A percentile compares a stretch with the other conserved stretches of the same genome.
Evolutionary conservation across 2,888 invertebrate species (phyloP).

Genomic region (Neoascia interrupta): DNA sequence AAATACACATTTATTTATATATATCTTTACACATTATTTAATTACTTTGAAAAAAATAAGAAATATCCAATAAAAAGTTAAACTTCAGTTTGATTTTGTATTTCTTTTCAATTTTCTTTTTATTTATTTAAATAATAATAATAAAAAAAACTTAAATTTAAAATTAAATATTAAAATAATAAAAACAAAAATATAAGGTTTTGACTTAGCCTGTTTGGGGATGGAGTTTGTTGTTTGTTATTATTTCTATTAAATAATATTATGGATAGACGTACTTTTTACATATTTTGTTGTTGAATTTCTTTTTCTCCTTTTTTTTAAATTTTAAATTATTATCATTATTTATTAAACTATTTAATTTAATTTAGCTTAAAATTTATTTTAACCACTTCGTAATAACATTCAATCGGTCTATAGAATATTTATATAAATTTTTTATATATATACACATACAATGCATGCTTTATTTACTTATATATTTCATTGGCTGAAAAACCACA

Average conservation of each 20-base stretch:
- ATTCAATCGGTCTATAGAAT: slow-evolving; percentile 62
- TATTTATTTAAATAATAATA: slow-evolving; percentile 42
- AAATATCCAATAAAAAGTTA: slow-evolving; percentile 45
- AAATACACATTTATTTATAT: slow-evolving; percentile 39
- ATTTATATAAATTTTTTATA: slow-evolving; percentile 12
- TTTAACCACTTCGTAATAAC: slow-evolving; percentile 60
- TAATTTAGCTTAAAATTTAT: slow-evolving; percentile 46
- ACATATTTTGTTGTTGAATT: slow-evolving; percentile 55
- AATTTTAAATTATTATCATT: slow-evolving; percentile 26
- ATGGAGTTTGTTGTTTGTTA: slow-evolving; percentile 65
- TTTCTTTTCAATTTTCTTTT: slow-evolving; percentile 57
- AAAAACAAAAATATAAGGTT: slow-evolving; percentile 61
- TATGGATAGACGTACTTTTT: slow-evolving; percentile 64
- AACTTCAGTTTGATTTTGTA: slow-evolving; percentile 38
- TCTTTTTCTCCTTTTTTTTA: slow-evolving; percentile 44
- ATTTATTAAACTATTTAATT: slow-evolving; percentile 10
- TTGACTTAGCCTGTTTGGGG: slow-evolving; percentile 69
- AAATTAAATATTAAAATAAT: slow-evolving; percentile 56
- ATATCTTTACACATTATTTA: slow-evolving; percentile 26
- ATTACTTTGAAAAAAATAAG: neutral
- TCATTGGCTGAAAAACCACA: slow-evolving; percentile 60
- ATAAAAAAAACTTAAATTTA: slow-evolving; percentile 44
- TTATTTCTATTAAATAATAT: slow-evolving; percentile 31
- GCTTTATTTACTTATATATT: slow-evolving; percentile 17
- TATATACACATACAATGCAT: slow-evolving; percentile 19